Evolutionary conservation across 2,797 vertebrate genomes (phyloP).

Genomic region (Phaenicophaeus curvirostris): DNA sequence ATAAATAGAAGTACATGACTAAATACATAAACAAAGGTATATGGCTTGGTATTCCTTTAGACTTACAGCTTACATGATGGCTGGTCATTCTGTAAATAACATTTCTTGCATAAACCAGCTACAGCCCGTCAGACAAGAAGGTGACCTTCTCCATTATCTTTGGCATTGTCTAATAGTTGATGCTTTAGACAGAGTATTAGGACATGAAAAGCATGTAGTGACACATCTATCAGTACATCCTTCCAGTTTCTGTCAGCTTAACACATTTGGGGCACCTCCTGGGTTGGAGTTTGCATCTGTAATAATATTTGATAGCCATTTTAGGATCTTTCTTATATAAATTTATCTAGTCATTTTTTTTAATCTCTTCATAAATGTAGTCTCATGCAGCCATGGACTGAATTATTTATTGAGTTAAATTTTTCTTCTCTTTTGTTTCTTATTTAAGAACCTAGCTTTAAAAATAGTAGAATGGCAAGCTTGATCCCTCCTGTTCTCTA

Average conservation of each 20-base stretch:
- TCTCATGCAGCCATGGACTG: not conserved
- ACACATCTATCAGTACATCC: not conserved
- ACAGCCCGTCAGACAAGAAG: not conserved
- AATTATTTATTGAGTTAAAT: slow-evolving; percentile 20
- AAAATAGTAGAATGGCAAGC: not conserved
- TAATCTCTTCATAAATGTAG: not conserved
- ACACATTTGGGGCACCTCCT: not conserved
- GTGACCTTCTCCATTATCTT: not conserved
- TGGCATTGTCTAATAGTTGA: not conserved
- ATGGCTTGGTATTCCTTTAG: not conserved
- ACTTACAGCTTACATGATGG: not conserved
- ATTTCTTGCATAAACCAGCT: not conserved
- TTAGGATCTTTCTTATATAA: not conserved
- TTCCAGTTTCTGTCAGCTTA: not conserved
- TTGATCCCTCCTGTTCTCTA: not conserved
- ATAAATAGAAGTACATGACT: not conserved
- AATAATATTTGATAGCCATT: not conserved
- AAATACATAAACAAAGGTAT: not conserved
- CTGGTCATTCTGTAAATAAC: not conserved
- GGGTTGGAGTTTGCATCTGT: not conserved
- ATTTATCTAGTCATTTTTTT: not conserved
- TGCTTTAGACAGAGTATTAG: not conserved
- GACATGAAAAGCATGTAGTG: not conserved
- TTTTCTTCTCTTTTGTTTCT: not conserved
- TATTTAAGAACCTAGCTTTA: not conserved